Evolutionary conservation across 2,888 invertebrate species (phyloP).

Genomic region (Seladonia tumulorum): DNA sequence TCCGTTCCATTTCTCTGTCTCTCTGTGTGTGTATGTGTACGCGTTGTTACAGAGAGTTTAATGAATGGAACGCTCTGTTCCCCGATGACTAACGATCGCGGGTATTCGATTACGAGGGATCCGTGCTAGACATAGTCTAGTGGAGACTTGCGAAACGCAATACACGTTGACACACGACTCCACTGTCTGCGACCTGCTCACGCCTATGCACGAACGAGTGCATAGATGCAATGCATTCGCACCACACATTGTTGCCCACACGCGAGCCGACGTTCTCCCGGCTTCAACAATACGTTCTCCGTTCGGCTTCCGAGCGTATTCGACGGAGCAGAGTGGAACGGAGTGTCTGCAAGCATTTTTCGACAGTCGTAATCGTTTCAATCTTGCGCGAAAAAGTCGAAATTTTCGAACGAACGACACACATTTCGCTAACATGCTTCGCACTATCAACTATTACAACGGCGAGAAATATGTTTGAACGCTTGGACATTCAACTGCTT

Average conservation of each 20-base stretch:
- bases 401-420: background rate
- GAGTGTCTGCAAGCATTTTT: background rate
- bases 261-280: constrained; percentile 41
- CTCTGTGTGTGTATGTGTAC: background rate
- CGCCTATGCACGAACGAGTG: constrained; percentile 68
- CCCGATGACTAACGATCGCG: constrained; percentile 59
- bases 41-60: constrained; percentile 39
- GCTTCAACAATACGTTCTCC: constrained; percentile 31
- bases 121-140: constrained; percentile 66
- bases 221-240: constrained; percentile 54
- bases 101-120: constrained; percentile 63
- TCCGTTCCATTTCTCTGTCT: constrained; percentile 14
- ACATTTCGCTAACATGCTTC: constrained; percentile 2
- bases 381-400: background rate
- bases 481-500: background rate
- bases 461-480: background rate
- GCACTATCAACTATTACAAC: background rate
- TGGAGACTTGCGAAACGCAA: constrained; percentile 71
- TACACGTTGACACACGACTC: constrained; percentile 71
- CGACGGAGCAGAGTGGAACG: constrained; percentile 2
- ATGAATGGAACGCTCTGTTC: constrained; percentile 58
- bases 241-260: constrained; percentile 62
- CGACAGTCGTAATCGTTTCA: background rate
- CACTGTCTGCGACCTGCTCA: constrained; percentile 70
- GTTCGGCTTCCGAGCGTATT: constrained; percentile 19